Evolutionary conservation across 2,797 vertebrate genomes (phyloP).

Genomic region (Molossus alvarezi): DNA sequence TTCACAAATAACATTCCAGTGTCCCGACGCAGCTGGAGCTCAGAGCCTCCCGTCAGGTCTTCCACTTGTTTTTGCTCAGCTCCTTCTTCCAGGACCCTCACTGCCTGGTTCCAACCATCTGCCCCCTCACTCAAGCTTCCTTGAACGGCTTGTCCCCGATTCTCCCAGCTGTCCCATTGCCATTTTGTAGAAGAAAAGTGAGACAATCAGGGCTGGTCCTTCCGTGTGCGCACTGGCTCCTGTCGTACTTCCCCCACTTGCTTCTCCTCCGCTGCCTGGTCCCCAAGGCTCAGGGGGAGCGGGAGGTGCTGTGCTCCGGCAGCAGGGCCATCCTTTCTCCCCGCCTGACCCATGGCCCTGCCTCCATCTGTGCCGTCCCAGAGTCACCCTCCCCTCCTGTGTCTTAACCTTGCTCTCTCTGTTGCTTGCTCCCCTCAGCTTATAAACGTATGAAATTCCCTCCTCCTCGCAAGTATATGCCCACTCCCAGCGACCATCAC

Average conservation of each 20-base stretch:
- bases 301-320: too few species aligned
- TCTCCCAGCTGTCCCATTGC: neutral
- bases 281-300: neutral
- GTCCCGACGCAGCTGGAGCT: neutral
- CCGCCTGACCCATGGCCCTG: neutral
- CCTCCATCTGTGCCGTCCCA: neutral
- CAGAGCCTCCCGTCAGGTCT: neutral
- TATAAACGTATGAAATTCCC: neutral
- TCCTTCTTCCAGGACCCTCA: neutral
- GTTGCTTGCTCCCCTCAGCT: neutral
- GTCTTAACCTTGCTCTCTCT: neutral
- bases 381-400: neutral
- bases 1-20: neutral
- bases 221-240: neutral
- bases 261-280: neutral
- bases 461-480: neutral
- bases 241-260: fast-evolving
- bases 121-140: neutral
- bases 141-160: neutral
- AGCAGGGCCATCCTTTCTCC: neutral
- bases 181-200: neutral
- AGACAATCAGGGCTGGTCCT: neutral
- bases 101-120: neutral
- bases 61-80: too few species aligned
- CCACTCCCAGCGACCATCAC: neutral